Evolutionary conservation across 2,797 vertebrate species (phyloP).

Genomic region (Agapornis canus): DNA sequence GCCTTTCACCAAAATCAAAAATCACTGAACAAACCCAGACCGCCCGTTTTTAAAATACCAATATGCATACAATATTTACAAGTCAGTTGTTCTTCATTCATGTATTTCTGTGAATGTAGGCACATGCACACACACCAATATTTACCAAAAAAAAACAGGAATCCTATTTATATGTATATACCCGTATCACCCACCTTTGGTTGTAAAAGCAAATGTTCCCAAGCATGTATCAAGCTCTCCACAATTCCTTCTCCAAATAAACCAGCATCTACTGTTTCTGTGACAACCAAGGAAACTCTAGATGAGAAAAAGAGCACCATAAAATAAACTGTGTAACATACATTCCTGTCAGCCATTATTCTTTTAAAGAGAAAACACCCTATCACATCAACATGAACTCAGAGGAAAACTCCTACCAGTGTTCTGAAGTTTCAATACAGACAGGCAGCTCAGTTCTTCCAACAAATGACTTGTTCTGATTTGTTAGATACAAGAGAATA

Average conservation of each 20-base stretch:
- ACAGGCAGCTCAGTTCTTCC: background rate
- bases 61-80: background rate
- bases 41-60: background rate
- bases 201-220: slow-evolving; percentile 93
- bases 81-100: background rate
- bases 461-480: background rate
- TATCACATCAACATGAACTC: background rate
- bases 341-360: background rate
- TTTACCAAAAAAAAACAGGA: background rate
- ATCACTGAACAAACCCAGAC: background rate
- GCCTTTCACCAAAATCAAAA: background rate
- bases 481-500: background rate
- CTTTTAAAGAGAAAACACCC: background rate
- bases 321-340: background rate
- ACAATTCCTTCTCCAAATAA: slow-evolving; percentile 98
- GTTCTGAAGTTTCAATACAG: background rate
- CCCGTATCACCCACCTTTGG: slow-evolving; percentile 81
- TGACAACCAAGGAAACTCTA: slow-evolving; percentile 97
- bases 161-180: accelerated
- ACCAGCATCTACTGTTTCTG: slow-evolving; percentile 98
- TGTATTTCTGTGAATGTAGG: accelerated
- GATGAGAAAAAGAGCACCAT: background rate
- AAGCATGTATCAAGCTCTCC: slow-evolving; percentile 96
- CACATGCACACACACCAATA: background rate
- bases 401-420: background rate